Evolutionary conservation across 2,113 vertebrate genomes (phyloP), one percentile per base, ranked within the genome.

Genomic region (Pogonocichla stellata): DNA sequence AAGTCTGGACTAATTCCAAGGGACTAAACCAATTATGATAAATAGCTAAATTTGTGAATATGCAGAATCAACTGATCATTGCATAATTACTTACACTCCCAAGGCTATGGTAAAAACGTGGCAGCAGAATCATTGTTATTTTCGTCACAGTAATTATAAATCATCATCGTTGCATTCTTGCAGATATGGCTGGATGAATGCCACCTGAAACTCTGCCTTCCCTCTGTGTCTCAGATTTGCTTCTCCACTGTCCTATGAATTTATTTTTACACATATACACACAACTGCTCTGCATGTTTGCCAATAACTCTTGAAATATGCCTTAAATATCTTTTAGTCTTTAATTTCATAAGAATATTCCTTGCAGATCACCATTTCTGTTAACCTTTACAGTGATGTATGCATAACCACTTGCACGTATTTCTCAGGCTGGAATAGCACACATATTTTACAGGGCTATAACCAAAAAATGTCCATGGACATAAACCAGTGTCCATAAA

Each of bases 91-190:
- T 94, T 94, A 92, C 61, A 79, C 78, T 95, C 94, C 72, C 5
- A 65, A 93, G 93, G 81, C 90, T 90, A 93, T 36, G 73, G 47
- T 81, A 95, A 95, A 94, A 95, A 80, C 0, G 2, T 95, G 70
- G 69, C 86, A 95, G 72, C 33, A 88, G 56, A 97, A 94, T 92
- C 84, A 92, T 87, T 38, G 2, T 88, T 97, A 97, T 90, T 97
- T 97, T 96, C 19, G 67, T 92, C 94, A 94, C 51, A 66, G 67
- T 96, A 96, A 97, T 97, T 96, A 97, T 90, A 96, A 96, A 92
- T 91, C 95, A 95, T 91, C 67, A 79, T 91, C 2, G 0, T 61
- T 88, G 34, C 84, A 83, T 93, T 92, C 92, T 94, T 88, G 50
- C 73, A 94, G 92, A 64, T 45, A 81, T n/a, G 45, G 61, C 91